phyloP scores from a whole-genome alignment of 1,140 invertebrate genomes.

The Drosophila oshimai region DNA sequence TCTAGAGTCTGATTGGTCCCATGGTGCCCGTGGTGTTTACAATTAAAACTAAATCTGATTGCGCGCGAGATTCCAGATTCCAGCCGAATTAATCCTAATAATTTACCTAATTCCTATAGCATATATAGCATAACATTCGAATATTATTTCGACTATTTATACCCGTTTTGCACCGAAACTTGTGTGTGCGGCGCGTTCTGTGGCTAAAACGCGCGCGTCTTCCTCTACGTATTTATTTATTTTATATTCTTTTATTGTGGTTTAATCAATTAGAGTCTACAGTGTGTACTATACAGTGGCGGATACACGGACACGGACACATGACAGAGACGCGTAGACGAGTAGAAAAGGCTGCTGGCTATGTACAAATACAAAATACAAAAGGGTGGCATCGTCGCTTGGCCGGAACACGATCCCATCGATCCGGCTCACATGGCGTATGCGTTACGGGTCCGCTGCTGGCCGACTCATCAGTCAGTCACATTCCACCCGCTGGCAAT shows the following conservation, averaged over 20 bases:
- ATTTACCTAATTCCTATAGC: constrained; percentile 67
- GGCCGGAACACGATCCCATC: constrained; percentile 58
- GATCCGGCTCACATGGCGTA: constrained; percentile 59
- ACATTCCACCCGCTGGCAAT: constrained; percentile 3
- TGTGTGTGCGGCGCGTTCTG: constrained; percentile 52
- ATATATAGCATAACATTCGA: constrained; percentile 22
- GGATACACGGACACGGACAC: constrained; percentile 8
- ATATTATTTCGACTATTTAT: constrained; percentile 65
- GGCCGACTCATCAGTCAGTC: not conserved
- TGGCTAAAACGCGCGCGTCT: constrained; percentile 31
- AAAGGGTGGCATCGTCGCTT: constrained; percentile 38
- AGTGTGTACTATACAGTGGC: constrained; percentile 46
- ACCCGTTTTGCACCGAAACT: constrained; percentile 82
- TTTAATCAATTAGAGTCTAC: constrained; percentile 45
- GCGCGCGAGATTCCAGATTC: constrained; percentile 50
- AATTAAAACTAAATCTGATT: constrained; percentile 64
- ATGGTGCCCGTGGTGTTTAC: constrained; percentile 62
- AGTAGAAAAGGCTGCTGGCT: constrained; percentile 51
- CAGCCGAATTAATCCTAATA: constrained; percentile 52
- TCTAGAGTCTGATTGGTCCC: constrained; percentile 70
- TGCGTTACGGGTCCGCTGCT: constrained; percentile 20
- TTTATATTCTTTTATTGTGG: constrained; percentile 14
- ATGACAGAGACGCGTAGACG: constrained; percentile 18
- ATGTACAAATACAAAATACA: no score
- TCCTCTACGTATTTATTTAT: constrained; percentile 9